Conservation (phyloP, 2,113 vertebrate genomes). For the Talpa occidentalis region DNA sequence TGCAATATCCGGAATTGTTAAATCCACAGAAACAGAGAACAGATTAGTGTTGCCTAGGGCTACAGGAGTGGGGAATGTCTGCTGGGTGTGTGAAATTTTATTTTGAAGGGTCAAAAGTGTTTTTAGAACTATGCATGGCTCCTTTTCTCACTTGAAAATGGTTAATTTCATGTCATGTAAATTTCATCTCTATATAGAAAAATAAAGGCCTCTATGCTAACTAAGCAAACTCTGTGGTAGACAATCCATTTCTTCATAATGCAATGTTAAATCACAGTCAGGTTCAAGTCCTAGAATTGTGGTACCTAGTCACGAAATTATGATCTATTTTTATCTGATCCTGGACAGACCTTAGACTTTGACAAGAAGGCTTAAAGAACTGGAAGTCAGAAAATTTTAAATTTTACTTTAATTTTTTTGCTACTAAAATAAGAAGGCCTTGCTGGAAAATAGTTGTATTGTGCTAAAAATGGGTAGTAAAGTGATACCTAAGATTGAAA, state of each 20-base stretch:
- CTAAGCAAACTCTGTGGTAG: not conserved
- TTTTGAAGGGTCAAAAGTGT: not conserved
- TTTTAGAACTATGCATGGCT: not conserved
- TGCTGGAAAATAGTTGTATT: not conserved
- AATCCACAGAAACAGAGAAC: not conserved
- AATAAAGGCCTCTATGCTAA: not conserved
- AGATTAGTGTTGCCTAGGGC: not conserved
- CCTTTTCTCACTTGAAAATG: not conserved
- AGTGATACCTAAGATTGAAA: constrained; percentile 1
- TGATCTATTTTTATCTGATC: not conserved
- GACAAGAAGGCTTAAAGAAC: not conserved
- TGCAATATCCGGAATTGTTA: not conserved
- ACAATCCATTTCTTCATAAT: not conserved
- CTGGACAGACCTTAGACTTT: not conserved
- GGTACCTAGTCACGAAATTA: not conserved
- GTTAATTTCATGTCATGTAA: not conserved
- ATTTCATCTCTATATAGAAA: not conserved
- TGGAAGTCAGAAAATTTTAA: not conserved
- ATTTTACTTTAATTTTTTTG: constrained; percentile 32
- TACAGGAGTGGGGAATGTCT: not conserved
- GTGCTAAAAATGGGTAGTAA: not conserved
- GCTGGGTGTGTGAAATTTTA: not conserved
- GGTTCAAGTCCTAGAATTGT: not conserved
- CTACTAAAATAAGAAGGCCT: constrained; percentile 5
- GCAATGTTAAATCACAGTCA: not conserved